Percentiles rank a stretch among this genome's conserved stretches.
Evolutionary conservation across 2,888 invertebrate genomes (phyloP).

Genomic region (Melanostoma mellinum): DNA sequence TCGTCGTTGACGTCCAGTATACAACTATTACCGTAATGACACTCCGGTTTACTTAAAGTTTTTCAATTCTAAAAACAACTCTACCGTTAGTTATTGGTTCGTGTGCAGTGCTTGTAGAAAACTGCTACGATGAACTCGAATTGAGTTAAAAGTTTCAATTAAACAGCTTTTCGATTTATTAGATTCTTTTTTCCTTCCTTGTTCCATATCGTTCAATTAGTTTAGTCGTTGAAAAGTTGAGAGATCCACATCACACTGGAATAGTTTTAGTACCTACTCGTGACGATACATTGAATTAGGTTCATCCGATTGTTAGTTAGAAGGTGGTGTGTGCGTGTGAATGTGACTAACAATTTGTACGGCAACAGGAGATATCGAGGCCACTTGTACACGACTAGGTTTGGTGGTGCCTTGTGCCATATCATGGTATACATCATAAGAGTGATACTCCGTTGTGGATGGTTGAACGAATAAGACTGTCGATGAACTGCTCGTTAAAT

Average conservation of each 20-base stretch:
- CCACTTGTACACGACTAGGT: not conserved
- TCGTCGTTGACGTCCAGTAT: slow-evolving; percentile 8
- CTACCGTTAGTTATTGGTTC: slow-evolving; percentile 19
- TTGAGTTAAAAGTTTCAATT: slow-evolving; percentile 20
- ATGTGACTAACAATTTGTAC: not conserved
- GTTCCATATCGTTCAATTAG: slow-evolving; percentile 25
- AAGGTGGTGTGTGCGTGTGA: not conserved
- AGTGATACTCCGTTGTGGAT: not conserved
- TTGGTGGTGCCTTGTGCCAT: not conserved
- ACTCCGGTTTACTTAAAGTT: slow-evolving; percentile 17
- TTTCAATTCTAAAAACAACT: slow-evolving; percentile 14
- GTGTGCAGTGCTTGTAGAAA: not conserved
- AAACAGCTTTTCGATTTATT: not conserved
- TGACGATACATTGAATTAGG: slow-evolving; percentile 10
- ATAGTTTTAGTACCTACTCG: not conserved
- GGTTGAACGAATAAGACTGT: not conserved
- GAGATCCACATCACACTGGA: not conserved
- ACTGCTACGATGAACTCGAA: slow-evolving; percentile 29
- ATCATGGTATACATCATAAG: not conserved
- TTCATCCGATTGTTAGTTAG: not conserved
- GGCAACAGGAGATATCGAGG: slow-evolving; percentile 18
- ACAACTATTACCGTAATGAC: slow-evolving; percentile 11
- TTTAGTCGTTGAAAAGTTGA: slow-evolving; percentile 20
- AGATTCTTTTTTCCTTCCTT: not conserved
- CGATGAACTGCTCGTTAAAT: slow-evolving; percentile 1